Evolutionary conservation across 2,113 vertebrate genomes (phyloP), one percentile per base, ranked within the genome.

Genomic region (Hippocampus comes): DNA sequence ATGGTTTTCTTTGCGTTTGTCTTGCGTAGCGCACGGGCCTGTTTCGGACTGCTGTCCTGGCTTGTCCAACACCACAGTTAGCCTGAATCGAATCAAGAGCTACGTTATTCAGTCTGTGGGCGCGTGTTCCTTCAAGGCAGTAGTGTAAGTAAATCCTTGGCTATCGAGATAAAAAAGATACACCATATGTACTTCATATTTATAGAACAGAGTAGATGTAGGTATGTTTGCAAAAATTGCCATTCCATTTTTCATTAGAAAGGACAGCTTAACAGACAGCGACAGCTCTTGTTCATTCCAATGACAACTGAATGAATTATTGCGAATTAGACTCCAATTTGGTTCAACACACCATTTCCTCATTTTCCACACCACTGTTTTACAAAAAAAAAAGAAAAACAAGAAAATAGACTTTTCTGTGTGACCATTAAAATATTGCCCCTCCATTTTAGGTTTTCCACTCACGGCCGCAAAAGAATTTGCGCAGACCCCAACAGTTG

Each of bases 121-220:
- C 15, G 0, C 3, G 20, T 93, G 91, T 74, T 1, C 1, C 27
- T 48, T 88, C 63, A 12, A 0, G 9, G 87, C 83, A 9, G 2
- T 91, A 34, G 0, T 20, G 91, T 92, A 85, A 87, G 91, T 91
- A 0, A 1, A 23, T 25, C 75, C 75, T 56, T 7, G 48, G 17
- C 15, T 51, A 18, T 17, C 12, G 9, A 46, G 10, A 12, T 12
- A 14, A 38, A 38, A 38, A 38, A 38, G 30, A 5, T 34, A 34
- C 30, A 34, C 30, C 34, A 38, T 38, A 38, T 38, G 34, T 6
- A 38, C 34, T 38, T 38, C 34, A 7, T 38, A 38, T 38, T 38
- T 38, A 38, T 38, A 38, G 34, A 38, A 38, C 34, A 38, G 5
- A 38, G 34, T 6, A 38, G 34, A 38, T 6, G 34, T 6, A 38